Conservation (phyloP, 2,113 vertebrate species). For the Plectropomus leopardus region DNA sequence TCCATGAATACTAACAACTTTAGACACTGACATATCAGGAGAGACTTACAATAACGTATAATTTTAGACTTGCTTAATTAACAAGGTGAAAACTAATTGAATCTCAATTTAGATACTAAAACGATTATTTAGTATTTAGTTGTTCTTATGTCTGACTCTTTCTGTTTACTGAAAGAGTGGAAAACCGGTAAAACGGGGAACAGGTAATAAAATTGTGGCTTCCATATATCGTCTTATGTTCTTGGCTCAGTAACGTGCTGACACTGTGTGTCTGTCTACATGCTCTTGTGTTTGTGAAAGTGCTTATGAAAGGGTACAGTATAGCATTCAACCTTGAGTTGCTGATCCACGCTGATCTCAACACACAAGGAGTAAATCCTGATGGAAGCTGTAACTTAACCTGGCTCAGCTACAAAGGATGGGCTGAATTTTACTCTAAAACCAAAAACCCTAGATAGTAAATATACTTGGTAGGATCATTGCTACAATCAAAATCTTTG, state of each 20-base stretch:
- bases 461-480: background rate
- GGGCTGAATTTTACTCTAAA: background rate
- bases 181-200: background rate
- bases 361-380: conserved; percentile 15
- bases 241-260: conserved; percentile 6
- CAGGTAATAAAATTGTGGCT: background rate
- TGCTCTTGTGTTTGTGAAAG: background rate
- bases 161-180: background rate
- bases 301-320: background rate
- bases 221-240: background rate
- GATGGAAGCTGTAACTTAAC: conserved; percentile 20
- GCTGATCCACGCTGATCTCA: conserved; percentile 14
- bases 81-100: background rate
- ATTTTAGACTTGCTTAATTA: background rate
- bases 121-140: no score
- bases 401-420: background rate
- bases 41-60: background rate
- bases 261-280: background rate
- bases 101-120: no score
- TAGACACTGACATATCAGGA: background rate
- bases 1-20: background rate
- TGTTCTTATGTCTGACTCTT: background rate
- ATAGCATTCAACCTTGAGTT: conserved; percentile 9
- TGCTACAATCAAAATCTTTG: background rate
- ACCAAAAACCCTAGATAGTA: background rate